A percentile compares a stretch with the other conserved stretches of the same genome.
Evolutionary conservation across 1,140 invertebrate species (phyloP).

Genomic region (Drosophila ogumai): DNA sequence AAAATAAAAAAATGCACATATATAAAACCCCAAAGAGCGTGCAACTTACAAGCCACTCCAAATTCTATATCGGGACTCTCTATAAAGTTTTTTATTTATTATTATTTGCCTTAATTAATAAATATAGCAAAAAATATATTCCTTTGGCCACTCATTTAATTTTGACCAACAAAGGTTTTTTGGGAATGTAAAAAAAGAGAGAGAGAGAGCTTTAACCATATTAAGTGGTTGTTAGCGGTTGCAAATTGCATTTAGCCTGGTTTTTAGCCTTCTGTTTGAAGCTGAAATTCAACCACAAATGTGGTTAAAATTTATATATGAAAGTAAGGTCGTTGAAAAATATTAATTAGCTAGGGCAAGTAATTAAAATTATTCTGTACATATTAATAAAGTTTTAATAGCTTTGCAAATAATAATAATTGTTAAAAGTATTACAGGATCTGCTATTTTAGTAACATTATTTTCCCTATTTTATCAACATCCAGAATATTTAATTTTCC

Average conservation of each 20-base stretch:
- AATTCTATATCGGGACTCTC: slow-evolving; percentile 18
- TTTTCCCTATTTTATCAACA: too few relatives aligned
- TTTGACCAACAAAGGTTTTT: slow-evolving; percentile 21
- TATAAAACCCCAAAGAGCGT: slow-evolving; percentile 9
- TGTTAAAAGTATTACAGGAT: too few relatives aligned
- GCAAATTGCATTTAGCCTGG: neutral
- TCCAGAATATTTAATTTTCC: too few relatives aligned
- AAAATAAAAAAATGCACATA: slow-evolving; percentile 6
- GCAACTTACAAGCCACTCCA: slow-evolving; percentile 12
- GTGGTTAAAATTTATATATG: neutral
- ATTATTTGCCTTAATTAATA: slow-evolving; percentile 14
- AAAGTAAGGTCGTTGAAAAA: neutral
- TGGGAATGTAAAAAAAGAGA: neutral
- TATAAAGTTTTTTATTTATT: neutral
- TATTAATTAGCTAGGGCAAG: neutral
- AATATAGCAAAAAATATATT: slow-evolving; percentile 12
- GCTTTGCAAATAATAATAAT: neutral
- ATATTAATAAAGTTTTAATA: neutral
- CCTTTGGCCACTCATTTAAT: slow-evolving; percentile 22
- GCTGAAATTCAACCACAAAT: slow-evolving; percentile 15
- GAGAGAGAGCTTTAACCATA: neutral
- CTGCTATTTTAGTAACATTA: too few relatives aligned
- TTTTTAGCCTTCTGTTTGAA: neutral
- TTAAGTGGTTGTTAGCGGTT: slow-evolving; percentile 20
- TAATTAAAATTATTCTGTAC: neutral